Percentiles rank a stretch among this genome's conserved stretches.
Evolutionary conservation across 2,113 vertebrate species (phyloP).

Genomic region (Limnothrissa miodon): DNA sequence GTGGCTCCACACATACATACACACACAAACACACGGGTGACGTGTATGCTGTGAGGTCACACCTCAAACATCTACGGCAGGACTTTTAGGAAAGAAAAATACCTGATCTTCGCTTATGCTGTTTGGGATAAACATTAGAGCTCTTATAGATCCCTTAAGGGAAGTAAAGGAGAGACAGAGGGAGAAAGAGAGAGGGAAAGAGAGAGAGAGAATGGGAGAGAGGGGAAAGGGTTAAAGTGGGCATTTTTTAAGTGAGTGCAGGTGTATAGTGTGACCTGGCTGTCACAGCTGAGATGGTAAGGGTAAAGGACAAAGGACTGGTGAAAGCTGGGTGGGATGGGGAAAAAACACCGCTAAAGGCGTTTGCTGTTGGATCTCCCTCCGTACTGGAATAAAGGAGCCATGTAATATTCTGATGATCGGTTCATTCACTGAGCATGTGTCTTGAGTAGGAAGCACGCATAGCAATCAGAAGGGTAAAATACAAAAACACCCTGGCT

Average conservation of each 20-base stretch:
- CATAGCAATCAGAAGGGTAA: neutral
- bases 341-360: neutral
- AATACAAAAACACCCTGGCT: conserved; percentile 35
- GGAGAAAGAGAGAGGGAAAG: conserved; percentile 53
- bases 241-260: neutral
- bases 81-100: conserved; percentile 49
- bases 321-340: neutral
- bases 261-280: neutral
- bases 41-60: conserved; percentile 26
- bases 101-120: conserved; percentile 80
- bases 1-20: conserved; percentile 1
- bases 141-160: conserved; percentile 77
- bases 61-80: conserved; percentile 37
- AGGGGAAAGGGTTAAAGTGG: conserved; percentile 47
- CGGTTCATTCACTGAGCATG: neutral
- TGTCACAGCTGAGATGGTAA: conserved; percentile 22
- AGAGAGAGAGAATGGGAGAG: conserved; percentile 63
- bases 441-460: neutral
- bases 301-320: neutral
- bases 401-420: neutral
- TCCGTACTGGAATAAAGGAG: neutral
- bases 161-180: conserved; percentile 69
- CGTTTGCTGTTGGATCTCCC: neutral
- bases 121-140: conserved; percentile 79
- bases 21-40: conserved; percentile 15